A percentile compares a stretch with the other conserved stretches of the same genome.
phyloP scores from a whole-genome alignment of 2,113 vertebrate genomes.

The Indri indri region DNA sequence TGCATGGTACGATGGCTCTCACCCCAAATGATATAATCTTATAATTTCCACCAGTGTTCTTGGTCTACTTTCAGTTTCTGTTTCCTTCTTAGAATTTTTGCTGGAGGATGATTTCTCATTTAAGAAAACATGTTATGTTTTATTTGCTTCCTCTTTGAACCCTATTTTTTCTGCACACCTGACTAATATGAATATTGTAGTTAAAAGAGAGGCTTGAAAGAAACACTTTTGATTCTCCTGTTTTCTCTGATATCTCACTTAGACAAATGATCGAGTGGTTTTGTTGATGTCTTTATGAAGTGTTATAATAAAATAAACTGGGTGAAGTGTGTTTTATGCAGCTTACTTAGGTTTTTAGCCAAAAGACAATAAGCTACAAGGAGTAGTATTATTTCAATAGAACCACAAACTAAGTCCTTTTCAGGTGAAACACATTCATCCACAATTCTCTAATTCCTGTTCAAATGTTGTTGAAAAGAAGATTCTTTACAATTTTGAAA shows the following conservation, averaged over 20 bases:
- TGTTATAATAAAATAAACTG: neutral
- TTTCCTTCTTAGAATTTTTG: neutral
- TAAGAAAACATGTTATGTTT: neutral
- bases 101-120: neutral
- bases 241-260: conserved; percentile 20
- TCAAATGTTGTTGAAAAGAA: neutral
- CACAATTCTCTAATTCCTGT: neutral
- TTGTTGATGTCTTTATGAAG: neutral
- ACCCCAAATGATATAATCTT: neutral
- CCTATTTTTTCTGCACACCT: neutral
- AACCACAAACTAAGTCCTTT: neutral
- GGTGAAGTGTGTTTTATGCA: neutral
- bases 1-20: neutral
- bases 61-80: neutral
- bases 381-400: neutral
- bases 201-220: neutral
- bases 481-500: neutral
- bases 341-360: neutral
- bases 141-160: neutral
- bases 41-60: neutral
- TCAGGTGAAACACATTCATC: neutral
- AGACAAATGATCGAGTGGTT: neutral
- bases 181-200: neutral
- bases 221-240: neutral
- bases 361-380: neutral